Percentiles rank a stretch among this genome's conserved stretches.
phyloP scores from a whole-genome alignment of 2,888 invertebrate genomes.

The Escarpia spicata region DNA sequence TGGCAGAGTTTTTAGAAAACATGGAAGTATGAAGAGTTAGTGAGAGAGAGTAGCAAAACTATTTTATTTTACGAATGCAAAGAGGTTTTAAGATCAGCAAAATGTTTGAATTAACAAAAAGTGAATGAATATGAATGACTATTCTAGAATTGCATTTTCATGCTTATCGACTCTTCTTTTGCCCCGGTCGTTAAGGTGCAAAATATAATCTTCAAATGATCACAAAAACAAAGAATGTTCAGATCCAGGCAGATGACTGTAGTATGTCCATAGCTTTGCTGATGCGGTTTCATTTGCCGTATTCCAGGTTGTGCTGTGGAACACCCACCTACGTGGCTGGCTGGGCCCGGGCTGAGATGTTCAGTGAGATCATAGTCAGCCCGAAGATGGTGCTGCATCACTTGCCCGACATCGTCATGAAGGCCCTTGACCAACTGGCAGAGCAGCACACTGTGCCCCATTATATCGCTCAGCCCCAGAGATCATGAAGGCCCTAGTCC shows the following conservation, averaged over 20 bases:
- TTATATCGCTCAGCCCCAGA: background rate
- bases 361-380: constrained; percentile 84
- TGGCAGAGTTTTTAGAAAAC: background rate
- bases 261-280: background rate
- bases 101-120: too few species aligned
- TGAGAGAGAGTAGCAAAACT: background rate
- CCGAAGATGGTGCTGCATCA: constrained; percentile 88
- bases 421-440: constrained; percentile 71
- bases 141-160: too few species aligned
- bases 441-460: constrained; percentile 30
- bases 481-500: background rate
- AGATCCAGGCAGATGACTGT: background rate
- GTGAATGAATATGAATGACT: too few species aligned
- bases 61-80: background rate
- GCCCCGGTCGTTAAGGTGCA: too few species aligned
- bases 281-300: background rate
- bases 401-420: constrained; percentile 81
- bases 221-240: background rate
- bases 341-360: constrained; percentile 83
- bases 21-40: background rate
- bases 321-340: constrained; percentile 73
- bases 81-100: too few species aligned
- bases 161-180: too few species aligned
- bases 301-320: constrained; percentile 47
- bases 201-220: background rate